Percentiles rank a stretch among this genome's conserved stretches.
Conservation (phyloP, 2,113 vertebrate species). For the Mus pahari region DNA sequence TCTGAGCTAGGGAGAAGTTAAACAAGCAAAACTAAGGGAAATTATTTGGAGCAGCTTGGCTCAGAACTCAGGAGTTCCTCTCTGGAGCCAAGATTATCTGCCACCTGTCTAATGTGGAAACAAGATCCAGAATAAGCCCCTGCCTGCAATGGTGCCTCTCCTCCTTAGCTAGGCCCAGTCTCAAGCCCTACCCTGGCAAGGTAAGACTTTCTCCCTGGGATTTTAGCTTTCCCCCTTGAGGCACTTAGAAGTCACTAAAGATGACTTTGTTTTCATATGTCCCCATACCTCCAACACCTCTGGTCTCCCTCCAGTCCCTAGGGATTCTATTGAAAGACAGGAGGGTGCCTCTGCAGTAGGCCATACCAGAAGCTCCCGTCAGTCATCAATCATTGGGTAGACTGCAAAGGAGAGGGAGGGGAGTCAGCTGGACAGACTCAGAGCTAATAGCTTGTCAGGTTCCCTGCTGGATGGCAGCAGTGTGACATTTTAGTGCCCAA, state of each 20-base stretch:
- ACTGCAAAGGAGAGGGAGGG: not conserved
- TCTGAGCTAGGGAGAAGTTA: constrained; percentile 39
- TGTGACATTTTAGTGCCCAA: constrained; percentile 20
- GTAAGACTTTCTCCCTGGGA: not conserved
- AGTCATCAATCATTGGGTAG: not conserved
- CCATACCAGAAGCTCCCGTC: constrained; percentile 21
- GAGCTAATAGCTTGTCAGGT: not conserved
- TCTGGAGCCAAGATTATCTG: not conserved
- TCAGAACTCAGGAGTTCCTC: constrained; percentile 18
- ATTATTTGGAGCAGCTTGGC: not conserved
- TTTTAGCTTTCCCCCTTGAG: not conserved
- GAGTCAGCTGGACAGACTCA: not conserved
- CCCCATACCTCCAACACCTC: not conserved
- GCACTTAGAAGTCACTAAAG: not conserved
- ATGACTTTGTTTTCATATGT: not conserved
- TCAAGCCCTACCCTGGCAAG: not conserved
- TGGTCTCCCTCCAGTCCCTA: not conserved
- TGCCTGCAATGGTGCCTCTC: not conserved
- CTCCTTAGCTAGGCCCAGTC: not conserved
- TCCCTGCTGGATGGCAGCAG: not conserved
- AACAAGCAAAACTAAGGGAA: constrained; percentile 3
- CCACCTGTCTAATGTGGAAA: not conserved
- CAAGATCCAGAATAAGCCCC: not conserved
- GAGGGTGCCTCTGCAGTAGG: not conserved
- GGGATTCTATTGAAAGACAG: not conserved